Evolutionary conservation across 2,888 invertebrate species (phyloP).

Genomic region (Eledona agricola): DNA sequence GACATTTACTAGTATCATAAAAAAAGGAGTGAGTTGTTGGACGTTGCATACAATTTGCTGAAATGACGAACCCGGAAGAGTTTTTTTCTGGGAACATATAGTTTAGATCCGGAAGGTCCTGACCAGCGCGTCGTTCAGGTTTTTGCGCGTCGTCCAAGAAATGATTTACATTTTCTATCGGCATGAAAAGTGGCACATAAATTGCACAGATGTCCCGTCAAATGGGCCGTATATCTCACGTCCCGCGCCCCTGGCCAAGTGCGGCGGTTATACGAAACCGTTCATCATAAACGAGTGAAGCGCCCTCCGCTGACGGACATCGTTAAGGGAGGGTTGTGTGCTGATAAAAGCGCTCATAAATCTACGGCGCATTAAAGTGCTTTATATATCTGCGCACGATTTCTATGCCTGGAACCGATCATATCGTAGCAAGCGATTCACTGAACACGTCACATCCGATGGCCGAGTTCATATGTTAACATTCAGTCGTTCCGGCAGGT

Average conservation of each 20-base stretch:
- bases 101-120: no score
- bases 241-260: constrained; percentile 52
- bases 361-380: constrained; percentile 56
- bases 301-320: constrained; percentile 55
- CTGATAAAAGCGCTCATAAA: constrained; percentile 60
- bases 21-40: no score
- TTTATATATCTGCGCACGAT: constrained; percentile 57
- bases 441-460: constrained; percentile 53
- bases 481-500: constrained; percentile 44
- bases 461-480: constrained; percentile 48
- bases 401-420: constrained; percentile 54
- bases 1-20: no score
- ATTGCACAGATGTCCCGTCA: constrained; percentile 61
- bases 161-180: constrained; percentile 61
- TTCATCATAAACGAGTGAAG: constrained; percentile 53
- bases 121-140: constrained; percentile 19
- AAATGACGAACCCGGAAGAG: no score
- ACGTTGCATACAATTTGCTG: no score
- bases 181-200: constrained; percentile 59
- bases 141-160: constrained; percentile 31
- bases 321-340: constrained; percentile 57
- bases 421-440: constrained; percentile 52
- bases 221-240: constrained; percentile 58
- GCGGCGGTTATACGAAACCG: constrained; percentile 53
- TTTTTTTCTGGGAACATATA: no score